phyloP scores from a whole-genome alignment of 2,888 invertebrate species.

The Ophioninae sp. region DNA sequence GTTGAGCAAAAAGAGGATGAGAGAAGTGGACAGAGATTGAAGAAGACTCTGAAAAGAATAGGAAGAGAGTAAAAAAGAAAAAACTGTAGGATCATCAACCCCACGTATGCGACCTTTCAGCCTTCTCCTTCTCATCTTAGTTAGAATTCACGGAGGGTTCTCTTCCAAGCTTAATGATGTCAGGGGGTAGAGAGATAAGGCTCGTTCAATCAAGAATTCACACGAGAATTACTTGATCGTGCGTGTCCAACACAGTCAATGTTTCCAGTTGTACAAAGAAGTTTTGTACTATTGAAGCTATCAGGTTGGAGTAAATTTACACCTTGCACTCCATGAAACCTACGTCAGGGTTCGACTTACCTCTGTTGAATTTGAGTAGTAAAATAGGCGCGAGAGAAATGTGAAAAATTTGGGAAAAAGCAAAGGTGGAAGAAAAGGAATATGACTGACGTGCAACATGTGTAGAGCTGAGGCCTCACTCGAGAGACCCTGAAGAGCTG shows the following conservation, averaged over 20 bases:
- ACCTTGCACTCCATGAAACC: background rate
- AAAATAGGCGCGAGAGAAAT: background rate
- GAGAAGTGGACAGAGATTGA: background rate
- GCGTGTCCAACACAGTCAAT: background rate
- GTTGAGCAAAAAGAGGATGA: conserved; percentile 49
- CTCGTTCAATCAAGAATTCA: conserved; percentile 9
- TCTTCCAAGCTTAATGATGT: conserved; percentile 33
- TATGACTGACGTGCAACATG: background rate
- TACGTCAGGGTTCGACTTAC: background rate
- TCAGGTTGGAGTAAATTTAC: conserved; percentile 12
- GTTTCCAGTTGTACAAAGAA: conserved; percentile 3
- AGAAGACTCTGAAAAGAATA: background rate
- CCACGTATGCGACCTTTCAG: conserved; percentile 34
- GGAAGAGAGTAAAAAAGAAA: background rate
- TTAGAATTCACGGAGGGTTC: conserved; percentile 14
- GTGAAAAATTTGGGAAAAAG: no score
- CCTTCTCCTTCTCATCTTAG: conserved; percentile 2
- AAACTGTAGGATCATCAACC: conserved; percentile 7
- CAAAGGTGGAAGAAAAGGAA: background rate
- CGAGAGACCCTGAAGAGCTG: conserved; percentile 26
- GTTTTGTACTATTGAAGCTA: conserved; percentile 26
- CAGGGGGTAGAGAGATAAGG: background rate
- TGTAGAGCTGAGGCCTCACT: conserved; percentile 23
- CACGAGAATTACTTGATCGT: conserved; percentile 9
- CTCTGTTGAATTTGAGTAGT: background rate